Evolutionary conservation across 2,113 vertebrate genomes (phyloP).

Genomic region (Podilymbus podiceps): DNA sequence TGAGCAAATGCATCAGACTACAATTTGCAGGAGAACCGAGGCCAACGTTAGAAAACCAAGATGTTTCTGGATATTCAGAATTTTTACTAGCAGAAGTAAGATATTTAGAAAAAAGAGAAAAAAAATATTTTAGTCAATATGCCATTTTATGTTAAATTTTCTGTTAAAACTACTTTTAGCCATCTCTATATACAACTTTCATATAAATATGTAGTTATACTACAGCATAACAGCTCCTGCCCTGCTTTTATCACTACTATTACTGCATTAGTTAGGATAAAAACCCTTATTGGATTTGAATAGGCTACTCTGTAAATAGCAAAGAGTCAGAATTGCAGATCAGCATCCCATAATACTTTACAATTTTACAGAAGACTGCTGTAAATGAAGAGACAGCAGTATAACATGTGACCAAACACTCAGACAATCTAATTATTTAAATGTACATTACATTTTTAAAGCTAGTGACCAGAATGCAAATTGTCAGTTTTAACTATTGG

Average conservation of each 20-base stretch:
- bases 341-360: not conserved
- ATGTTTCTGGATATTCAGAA: not conserved
- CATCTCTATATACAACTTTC: not conserved
- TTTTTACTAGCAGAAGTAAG: not conserved
- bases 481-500: not conserved
- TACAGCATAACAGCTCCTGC: not conserved
- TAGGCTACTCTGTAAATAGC: not conserved
- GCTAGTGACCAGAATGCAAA: not conserved
- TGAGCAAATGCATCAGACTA: not conserved
- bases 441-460: not conserved
- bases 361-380: not conserved
- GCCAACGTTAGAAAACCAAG: not conserved
- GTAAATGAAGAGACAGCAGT: not conserved
- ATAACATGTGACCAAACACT: not conserved
- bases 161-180: not conserved
- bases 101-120: not conserved
- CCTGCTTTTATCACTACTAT: not conserved
- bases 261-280: not conserved
- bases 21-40: not conserved
- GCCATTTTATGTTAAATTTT: not conserved
- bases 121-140: not conserved
- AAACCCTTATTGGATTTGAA: not conserved
- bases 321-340: not conserved
- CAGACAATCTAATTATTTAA: slow-evolving; percentile 12
- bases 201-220: not conserved